A percentile compares a stretch with the other conserved stretches of the same genome.
These are phyloP conservation scores for Suncus etruscus DNA, from an alignment of 2,113 vertebrate genomes.

Conservation along the genomic window DNA sequence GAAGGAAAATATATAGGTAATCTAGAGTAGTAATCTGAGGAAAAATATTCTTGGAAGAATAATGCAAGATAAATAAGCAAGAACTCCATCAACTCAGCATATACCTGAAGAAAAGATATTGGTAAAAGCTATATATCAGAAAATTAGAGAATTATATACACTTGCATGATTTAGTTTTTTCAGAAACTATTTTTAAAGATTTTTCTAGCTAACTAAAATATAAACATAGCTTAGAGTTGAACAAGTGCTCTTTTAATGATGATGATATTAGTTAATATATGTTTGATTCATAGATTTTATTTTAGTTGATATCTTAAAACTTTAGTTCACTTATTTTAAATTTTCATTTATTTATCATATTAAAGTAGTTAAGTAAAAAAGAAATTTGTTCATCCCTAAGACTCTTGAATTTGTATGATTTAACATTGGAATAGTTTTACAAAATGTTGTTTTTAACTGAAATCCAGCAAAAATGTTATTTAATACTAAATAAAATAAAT, in stretches of 20 bases:
- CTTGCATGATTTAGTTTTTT: background rate
- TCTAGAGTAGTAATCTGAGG: background rate
- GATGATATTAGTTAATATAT: conserved; percentile 15
- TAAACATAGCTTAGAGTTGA: background rate
- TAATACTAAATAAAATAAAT: conserved; percentile 50
- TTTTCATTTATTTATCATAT: background rate
- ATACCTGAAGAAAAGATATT: background rate
- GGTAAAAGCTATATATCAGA: background rate
- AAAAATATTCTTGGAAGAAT: background rate
- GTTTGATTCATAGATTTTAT: background rate
- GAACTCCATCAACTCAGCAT: background rate
- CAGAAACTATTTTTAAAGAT: background rate
- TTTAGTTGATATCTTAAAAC: background rate
- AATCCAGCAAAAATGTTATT: conserved; percentile 35
- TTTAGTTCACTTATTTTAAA: background rate
- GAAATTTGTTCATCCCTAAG: background rate
- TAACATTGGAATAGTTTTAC: background rate
- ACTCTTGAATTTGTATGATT: background rate
- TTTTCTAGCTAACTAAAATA: background rate
- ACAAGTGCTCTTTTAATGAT: background rate
- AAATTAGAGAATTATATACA: background rate
- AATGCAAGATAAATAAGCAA: background rate
- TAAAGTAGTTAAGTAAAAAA: conserved; percentile 11
- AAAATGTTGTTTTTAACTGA: conserved; percentile 36
- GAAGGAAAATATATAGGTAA: background rate